Conservation (phyloP, 2,797 vertebrate genomes). For the Chaetodon trifasciatus region DNA sequence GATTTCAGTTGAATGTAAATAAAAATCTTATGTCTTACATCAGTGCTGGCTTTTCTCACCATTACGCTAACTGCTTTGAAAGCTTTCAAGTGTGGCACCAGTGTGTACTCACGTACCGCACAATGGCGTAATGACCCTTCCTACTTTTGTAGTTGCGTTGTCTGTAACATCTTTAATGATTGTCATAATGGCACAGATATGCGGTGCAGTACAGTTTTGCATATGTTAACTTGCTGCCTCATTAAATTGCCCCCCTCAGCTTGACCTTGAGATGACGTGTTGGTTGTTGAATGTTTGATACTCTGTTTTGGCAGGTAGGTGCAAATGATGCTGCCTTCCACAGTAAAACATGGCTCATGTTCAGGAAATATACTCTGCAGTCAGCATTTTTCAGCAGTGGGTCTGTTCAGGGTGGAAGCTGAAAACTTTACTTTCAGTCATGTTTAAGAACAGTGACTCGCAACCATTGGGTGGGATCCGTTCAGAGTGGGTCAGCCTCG, state of each 20-base stretch:
- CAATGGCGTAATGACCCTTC: no score
- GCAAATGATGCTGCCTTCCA: not conserved
- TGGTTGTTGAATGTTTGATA: not conserved
- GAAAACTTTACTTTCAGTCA: not conserved
- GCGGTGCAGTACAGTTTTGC: not conserved
- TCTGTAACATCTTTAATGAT: not conserved
- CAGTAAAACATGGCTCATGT: not conserved
- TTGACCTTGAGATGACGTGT: constrained; percentile 6
- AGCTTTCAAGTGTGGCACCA: no score
- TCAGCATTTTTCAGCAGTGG: constrained; percentile 1
- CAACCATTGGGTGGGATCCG: not conserved
- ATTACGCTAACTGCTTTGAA: no score
- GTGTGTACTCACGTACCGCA: no score
- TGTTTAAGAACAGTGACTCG: not conserved
- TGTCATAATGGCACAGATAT: constrained; percentile 11
- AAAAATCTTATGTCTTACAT: no score
- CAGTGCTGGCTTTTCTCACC: no score
- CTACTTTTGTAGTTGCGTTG: no score
- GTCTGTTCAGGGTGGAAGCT: not conserved
- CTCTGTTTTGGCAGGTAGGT: not conserved
- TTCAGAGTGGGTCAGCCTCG: not conserved
- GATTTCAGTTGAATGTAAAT: no score
- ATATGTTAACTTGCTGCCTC: not conserved
- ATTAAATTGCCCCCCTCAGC: not conserved
- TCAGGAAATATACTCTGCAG: not conserved